phyloP scores from a whole-genome alignment of 2,888 invertebrate genomes.

The Pseudeuparius sepicola region DNA sequence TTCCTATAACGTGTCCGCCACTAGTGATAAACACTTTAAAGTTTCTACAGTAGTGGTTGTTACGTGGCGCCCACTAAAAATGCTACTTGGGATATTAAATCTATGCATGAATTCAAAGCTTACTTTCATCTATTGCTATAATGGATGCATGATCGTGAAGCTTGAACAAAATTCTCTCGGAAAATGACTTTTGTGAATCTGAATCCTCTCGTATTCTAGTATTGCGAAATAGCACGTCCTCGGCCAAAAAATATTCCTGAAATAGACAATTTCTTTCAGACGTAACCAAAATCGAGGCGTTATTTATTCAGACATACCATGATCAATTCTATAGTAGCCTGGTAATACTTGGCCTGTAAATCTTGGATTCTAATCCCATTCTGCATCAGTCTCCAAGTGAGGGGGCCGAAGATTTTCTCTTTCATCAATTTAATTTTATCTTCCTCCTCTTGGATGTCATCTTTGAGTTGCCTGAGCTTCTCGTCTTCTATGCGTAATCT shows the following conservation, averaged over 20 bases:
- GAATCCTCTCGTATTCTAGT: slow-evolving; percentile 30
- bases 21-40: too few relatives aligned
- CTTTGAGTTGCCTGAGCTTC: slow-evolving; percentile 27
- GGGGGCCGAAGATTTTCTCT: slow-evolving; percentile 31
- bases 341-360: slow-evolving; percentile 29
- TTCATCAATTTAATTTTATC: slow-evolving; percentile 28
- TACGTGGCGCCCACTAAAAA: too few relatives aligned
- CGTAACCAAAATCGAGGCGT: too few relatives aligned
- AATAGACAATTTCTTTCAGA: slow-evolving; percentile 14
- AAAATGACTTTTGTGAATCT: slow-evolving; percentile 29
- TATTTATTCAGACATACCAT: slow-evolving; percentile 26
- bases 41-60: too few relatives aligned
- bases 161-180: slow-evolving; percentile 27
- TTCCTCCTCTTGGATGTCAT: slow-evolving; percentile 33
- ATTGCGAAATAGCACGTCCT: slow-evolving; percentile 34
- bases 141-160: slow-evolving; percentile 33
- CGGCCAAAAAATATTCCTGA: slow-evolving; percentile 28
- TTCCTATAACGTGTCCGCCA: too few relatives aligned
- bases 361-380: slow-evolving; percentile 34
- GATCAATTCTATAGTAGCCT: slow-evolving; percentile 29
- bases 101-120: neutral
- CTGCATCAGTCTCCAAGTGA: slow-evolving; percentile 31
- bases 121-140: slow-evolving; percentile 29
- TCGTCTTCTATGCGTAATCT: slow-evolving; percentile 32
- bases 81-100: neutral